These are phyloP conservation scores for Lycaon pictus DNA, from an alignment of 2,113 vertebrate species.

Conservation along the genomic window DNA sequence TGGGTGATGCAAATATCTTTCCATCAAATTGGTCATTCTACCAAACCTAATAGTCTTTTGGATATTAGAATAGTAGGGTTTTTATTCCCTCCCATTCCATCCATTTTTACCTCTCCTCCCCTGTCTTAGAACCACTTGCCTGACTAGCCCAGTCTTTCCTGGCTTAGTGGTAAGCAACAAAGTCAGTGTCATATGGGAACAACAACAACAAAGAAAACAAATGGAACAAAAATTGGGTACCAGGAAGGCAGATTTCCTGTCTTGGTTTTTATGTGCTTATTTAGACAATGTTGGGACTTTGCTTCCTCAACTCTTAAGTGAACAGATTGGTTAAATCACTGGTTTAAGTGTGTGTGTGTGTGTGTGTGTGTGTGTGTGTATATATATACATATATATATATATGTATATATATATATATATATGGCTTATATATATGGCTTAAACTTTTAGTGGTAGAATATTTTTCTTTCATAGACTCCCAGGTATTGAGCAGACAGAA, in stretches of 20 bases:
- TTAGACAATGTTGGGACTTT: slow-evolving; percentile 17
- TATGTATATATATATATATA: accelerated
- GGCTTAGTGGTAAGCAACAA: not conserved
- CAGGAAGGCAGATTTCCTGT: not conserved
- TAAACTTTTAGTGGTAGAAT: not conserved
- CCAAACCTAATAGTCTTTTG: not conserved
- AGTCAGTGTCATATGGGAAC: not conserved
- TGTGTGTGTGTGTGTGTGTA: no score
- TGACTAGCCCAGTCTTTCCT: not conserved
- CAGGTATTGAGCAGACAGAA: not conserved
- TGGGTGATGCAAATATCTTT: not conserved
- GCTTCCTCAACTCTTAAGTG: slow-evolving; percentile 42
- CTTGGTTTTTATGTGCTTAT: slow-evolving; percentile 34
- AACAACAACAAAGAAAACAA: not conserved
- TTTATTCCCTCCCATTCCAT: not conserved
- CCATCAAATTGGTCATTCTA: not conserved
- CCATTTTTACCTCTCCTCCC: not conserved
- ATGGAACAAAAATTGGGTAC: not conserved
- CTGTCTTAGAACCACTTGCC: not conserved
- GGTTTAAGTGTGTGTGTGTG: not conserved
- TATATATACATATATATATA: no score
- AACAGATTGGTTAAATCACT: slow-evolving; percentile 22
- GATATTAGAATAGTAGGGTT: not conserved
- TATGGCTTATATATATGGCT: not conserved
- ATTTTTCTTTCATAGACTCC: not conserved